Evolutionary conservation across 2,888 invertebrate species (phyloP), one percentile per base, ranked within the genome.

Genomic region (Apotomis capreana): DNA sequence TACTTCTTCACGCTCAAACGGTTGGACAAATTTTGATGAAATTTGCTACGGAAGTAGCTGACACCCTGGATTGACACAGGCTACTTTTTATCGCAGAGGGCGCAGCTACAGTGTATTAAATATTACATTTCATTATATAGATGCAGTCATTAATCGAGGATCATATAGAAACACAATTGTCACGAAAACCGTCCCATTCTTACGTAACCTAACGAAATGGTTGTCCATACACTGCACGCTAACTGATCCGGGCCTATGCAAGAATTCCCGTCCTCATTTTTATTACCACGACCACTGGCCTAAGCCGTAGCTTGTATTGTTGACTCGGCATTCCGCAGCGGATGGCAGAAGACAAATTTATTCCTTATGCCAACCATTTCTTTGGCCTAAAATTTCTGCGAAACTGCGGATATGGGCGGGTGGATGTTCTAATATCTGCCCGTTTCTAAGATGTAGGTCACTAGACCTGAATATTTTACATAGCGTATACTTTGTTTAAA

Each of bases 251-350:
- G 75, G 76, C 79, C 76, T 78, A 81, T 78, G 68, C 49, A 75
- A 79, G 78, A 81, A 83, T 81, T 80, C 78, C 76, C 77, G 77
- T 79, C 62, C 73, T 76, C 76, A 79, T 82, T 86, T 86, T 87
- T 81, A 87, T 82, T 82, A 77, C 82, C 78, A 74, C 81, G 77
- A 78, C 78, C 76, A 77, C 75, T 76, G 76, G 74, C 74, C 76
- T 73, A 75, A 70, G 69, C 74, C 76, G 78, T 76, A 75, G 76
- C 78, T 79, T 83, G 63, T 63, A 82, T 83, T 81, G 82, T 82
- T 78, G 79, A 78, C 74, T 80, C 81, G 72, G 78, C 80, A 74
- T 75, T 71, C 64, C 58, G 57, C 60, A 46, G 63, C 68, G 67
- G 58, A 67, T 70, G 74, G 69, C 52, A 52, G 13, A 57, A 59